Base-by-base conservation (phyloP, 2,797 vertebrate species). In the Chaunax sp. region DNA sequence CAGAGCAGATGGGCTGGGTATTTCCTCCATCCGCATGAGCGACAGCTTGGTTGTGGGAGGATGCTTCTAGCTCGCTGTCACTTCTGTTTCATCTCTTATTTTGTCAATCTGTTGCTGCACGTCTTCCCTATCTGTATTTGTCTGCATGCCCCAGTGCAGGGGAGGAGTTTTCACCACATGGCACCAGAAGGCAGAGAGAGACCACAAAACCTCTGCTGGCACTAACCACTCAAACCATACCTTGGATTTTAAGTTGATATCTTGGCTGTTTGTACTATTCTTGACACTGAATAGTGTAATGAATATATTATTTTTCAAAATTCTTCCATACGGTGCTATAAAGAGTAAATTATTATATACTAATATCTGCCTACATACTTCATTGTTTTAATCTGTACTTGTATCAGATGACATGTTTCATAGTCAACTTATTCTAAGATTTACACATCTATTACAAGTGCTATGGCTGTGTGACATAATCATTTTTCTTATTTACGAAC, bases 11-110 rank as follows among this genome's bases (percentile, higher is more conserved):
- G 89, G 88, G 59, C 54, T 1, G 49, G 64, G 58, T 60, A 37
- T 10, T 53, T 66, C 72, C 69, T 76, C 57, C 35, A n/a, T 30
- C 9, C 54, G 67, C 80, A 80, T 64, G 74, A 82, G 64, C 50
- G 77, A 80, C 78, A 80, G 80, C 72, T 72, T 23, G 77, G 58
- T 13, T 22, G 87, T 91, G 87, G 89, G 87, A 82, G 85, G 88
- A 77, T 8, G 63, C 64, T 74, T 73, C 63, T 25, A 63, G 66
- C 71, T 74, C 18, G 12, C 74, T 80, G 76, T 62, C 81, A 19
- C 81, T 77, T 61, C 62, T 46, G 58, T 77, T 74, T 84, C 70
- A 76, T 80, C 28, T 72, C 64, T 81, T 65, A 70, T 82, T 80
- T 81, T 80, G 64, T 86, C 82, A 84, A 77, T 89, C 86, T 89